phyloP scores from a whole-genome alignment of 2,797 vertebrate species.

The Lithobates pipiens region DNA sequence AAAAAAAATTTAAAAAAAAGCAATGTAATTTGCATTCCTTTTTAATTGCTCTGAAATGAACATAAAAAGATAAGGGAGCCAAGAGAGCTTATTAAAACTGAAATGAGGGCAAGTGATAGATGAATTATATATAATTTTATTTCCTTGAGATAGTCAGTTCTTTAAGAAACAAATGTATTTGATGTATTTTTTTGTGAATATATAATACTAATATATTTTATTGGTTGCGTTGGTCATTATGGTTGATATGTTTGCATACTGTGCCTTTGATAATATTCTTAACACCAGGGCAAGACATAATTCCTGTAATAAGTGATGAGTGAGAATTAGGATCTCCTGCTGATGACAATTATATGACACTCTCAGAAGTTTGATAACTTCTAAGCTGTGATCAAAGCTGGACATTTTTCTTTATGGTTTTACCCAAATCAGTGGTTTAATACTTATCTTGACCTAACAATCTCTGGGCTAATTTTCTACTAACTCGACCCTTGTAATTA shows the following conservation, averaged over 20 bases:
- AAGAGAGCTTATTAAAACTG: conserved; percentile 80
- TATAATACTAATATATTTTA: conserved; percentile 6
- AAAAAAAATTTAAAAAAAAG: conserved; percentile 67
- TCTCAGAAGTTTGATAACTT: no score
- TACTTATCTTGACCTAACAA: no score
- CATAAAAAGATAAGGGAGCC: conserved; percentile 76
- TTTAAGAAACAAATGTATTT: conserved; percentile 36
- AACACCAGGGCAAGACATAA: no score
- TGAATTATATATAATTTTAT: conserved; percentile 68
- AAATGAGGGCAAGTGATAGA: conserved; percentile 78
- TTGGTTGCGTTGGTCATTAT: background rate
- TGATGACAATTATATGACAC: no score
- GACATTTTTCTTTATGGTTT: no score
- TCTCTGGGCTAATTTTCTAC: no score
- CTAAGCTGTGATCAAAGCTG: no score
- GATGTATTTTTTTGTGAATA: conserved; percentile 31
- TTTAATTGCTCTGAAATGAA: conserved; percentile 78
- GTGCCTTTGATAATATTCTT: no score
- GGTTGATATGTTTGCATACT: background rate
- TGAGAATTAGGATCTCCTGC: no score
- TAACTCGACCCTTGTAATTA: no score
- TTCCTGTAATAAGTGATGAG: no score
- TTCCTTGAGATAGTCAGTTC: conserved; percentile 49
- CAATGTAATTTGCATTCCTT: conserved; percentile 76
- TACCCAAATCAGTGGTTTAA: no score